These are phyloP conservation scores for Hydrotaea cyrtoneurina DNA, from an alignment of 2,888 invertebrate genomes.

Conservation along the genomic window DNA sequence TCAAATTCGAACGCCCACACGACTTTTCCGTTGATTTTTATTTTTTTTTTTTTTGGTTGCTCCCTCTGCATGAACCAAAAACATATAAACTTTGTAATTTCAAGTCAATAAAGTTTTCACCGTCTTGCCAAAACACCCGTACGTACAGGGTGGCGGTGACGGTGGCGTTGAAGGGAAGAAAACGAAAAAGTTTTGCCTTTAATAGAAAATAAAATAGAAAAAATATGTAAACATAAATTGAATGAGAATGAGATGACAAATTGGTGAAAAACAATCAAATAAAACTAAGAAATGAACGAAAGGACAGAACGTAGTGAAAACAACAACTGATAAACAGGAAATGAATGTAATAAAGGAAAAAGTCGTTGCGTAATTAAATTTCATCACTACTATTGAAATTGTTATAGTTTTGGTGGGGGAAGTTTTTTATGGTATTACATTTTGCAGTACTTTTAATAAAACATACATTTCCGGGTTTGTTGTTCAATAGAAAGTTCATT, in stretches of 20 bases:
- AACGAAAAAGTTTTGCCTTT: slow-evolving; percentile 18
- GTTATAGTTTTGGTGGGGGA: slow-evolving; percentile 38
- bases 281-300: not conserved
- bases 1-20: not conserved
- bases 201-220: slow-evolving; percentile 15
- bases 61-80: slow-evolving; percentile 8
- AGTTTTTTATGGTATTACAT: not conserved
- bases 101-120: slow-evolving; percentile 58
- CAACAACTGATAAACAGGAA: slow-evolving; percentile 34
- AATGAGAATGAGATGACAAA: slow-evolving; percentile 38
- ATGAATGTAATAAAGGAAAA: slow-evolving; percentile 27
- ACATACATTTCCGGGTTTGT: not conserved
- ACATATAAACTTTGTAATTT: slow-evolving; percentile 61
- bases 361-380: slow-evolving; percentile 26
- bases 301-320: not conserved
- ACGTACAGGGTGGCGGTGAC: not conserved
- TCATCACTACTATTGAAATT: slow-evolving; percentile 33
- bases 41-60: too few relatives aligned
- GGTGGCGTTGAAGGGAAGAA: not conserved
- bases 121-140: not conserved
- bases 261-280: slow-evolving; percentile 39
- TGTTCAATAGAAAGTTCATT: not conserved
- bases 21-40: not conserved
- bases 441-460: slow-evolving; percentile 20
- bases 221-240: slow-evolving; percentile 42